Evolutionary conservation across 1,140 invertebrate genomes (phyloP), one percentile per base, ranked within the genome.

Genomic region (Pemphigus obesinymphae): DNA sequence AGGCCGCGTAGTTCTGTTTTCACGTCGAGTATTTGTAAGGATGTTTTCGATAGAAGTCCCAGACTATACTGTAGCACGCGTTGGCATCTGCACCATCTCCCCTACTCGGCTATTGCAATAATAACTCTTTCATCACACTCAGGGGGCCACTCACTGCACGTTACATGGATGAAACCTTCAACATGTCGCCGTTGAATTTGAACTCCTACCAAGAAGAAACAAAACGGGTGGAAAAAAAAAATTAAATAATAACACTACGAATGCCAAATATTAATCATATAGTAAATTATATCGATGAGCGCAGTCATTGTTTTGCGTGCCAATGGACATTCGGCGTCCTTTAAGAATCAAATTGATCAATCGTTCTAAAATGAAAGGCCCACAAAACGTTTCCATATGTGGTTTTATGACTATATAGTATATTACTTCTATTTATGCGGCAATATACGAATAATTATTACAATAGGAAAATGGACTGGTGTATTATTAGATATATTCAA

Each of bases 191-290:
- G 29, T 43, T 61, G 8, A 13, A 80, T 63, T 80, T 80, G 50
- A 80, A 61, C 55, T 80, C 76, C 37, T 80, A 80, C 76, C 76
- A 80, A 80, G 76, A 61, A 37, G 20, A 45, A 58, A 55, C n/a
- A 40, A 80, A 73, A 31, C 43, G n/a, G n/a, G n/a, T 26, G 11
- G 17, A 34, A 26, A 68, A 73, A 73, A 73, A 31, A 26, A 31
- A 72, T 72, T 31, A 29, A 72, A 72, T 31, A 45, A 20, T 72
- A 50, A 26, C 45, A 70, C 26, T 26, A 40, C 37, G 26, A 68
- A 68, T 68, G 66, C 37, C 66, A 68, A 68, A 43, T n/a, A 68
- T 68, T 68, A 68, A 43, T 68, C 66, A 43, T 68, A 26, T 7
- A 26, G 6, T n/a, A 26, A n/a, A 40, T 68, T 68, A 43, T 68